Conservation (phyloP, 2,797 vertebrate genomes). For the Botia kubotai region DNA sequence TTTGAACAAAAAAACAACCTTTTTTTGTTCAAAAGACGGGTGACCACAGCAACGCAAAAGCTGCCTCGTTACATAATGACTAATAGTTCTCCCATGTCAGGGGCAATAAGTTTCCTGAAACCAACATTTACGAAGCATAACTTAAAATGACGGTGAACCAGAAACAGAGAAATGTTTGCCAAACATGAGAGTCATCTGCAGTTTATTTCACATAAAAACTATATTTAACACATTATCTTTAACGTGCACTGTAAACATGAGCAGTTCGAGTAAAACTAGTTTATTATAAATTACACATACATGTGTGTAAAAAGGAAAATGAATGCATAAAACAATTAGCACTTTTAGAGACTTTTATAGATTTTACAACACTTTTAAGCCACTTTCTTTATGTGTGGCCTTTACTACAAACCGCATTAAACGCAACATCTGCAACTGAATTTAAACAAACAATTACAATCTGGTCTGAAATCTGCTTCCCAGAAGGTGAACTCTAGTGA, state of each 20-base stretch:
- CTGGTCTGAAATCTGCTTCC: constrained; percentile 19
- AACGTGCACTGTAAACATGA: background rate
- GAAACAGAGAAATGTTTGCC: constrained; percentile 6
- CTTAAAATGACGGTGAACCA: constrained; percentile 13
- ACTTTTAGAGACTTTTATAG: too few species aligned
- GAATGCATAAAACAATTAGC: background rate
- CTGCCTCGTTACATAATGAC: constrained; percentile 49
- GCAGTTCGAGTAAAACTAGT: background rate
- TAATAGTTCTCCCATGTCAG: constrained; percentile 45
- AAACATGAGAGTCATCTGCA: background rate
- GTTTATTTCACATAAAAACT: constrained; percentile 3
- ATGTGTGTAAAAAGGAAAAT: background rate
- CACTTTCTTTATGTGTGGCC: background rate
- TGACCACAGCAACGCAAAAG: constrained; percentile 35
- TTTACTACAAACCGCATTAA: constrained; percentile 19
- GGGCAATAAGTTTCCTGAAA: constrained; percentile 48
- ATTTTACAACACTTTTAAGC: too few species aligned
- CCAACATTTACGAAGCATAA: constrained; percentile 22
- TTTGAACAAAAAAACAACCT: too few species aligned
- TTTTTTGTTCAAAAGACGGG: constrained; percentile 31
- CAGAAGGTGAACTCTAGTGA: constrained; percentile 26
- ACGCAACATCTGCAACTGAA: constrained; percentile 1
- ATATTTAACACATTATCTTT: background rate
- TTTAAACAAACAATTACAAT: constrained; percentile 8
- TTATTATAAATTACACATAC: background rate